phyloP scores from a whole-genome alignment of 2,888 invertebrate species.

The Criorhina ranunculi region DNA sequence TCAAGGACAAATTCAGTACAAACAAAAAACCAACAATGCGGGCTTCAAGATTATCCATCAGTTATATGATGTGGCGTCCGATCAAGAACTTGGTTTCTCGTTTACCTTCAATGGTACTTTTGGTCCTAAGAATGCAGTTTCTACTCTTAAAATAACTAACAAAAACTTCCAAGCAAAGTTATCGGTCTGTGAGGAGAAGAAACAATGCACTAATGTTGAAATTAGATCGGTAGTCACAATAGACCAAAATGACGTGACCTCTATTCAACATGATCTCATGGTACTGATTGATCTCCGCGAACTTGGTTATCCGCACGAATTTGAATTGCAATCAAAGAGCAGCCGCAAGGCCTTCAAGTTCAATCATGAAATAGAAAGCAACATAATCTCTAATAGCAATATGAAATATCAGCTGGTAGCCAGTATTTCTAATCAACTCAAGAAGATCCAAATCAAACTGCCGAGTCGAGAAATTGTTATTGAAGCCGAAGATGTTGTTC shows the following conservation, averaged over 20 bases:
- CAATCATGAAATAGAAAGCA: constrained; percentile 90
- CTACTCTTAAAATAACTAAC: constrained; percentile 89
- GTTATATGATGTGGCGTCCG: constrained; percentile 85
- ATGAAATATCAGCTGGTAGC: constrained; percentile 90
- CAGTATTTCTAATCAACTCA: constrained; percentile 87
- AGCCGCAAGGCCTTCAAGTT: constrained; percentile 86
- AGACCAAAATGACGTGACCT: constrained; percentile 79
- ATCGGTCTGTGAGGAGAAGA: constrained; percentile 91
- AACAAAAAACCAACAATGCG: constrained; percentile 88
- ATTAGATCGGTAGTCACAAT: constrained; percentile 79
- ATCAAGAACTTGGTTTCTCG: constrained; percentile 88
- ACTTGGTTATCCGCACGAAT: constrained; percentile 90
- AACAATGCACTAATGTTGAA: constrained; percentile 91
- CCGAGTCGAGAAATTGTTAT: constrained; percentile 89
- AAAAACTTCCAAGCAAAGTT: constrained; percentile 89
- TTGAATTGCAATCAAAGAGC: constrained; percentile 89
- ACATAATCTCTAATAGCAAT: constrained; percentile 89
- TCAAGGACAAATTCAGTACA: constrained; percentile 89
- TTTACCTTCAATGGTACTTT: constrained; percentile 89
- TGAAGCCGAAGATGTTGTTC: constrained; percentile 86
- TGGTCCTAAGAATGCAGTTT: constrained; percentile 89
- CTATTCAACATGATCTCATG: constrained; percentile 87
- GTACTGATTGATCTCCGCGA: constrained; percentile 90
- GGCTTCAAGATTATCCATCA: constrained; percentile 91
- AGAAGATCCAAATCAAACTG: constrained; percentile 87